Base-by-base conservation (phyloP, 2,888 invertebrate species). In the Parnassius mnemosyne region DNA sequence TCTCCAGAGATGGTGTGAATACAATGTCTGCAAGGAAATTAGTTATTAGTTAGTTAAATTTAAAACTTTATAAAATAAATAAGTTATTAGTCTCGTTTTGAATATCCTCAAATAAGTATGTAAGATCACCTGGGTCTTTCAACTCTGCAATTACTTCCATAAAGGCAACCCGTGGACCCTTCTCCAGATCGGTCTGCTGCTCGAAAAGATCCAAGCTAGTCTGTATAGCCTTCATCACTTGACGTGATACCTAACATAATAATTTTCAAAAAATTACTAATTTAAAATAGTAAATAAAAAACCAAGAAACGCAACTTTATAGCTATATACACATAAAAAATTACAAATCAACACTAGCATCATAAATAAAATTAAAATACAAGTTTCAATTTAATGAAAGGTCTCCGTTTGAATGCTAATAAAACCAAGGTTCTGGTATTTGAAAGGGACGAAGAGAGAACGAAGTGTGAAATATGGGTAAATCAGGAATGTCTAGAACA, bases 61-160 rank as follows among this genome's bases (percentile, higher is more conserved):
- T 2, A 42, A 42, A 12, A 43, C 1, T 47, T 34, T 5, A 11
- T 47, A 16, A 9, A 25, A 16, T 13, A 34, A 9, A 16, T 34
- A 7, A 34, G 7, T 34, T 34, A 34, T 34, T 34, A 34, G 34
- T 34, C 34, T 34, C 7, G 5, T 34, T 5, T 34, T 34, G 34
- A 34, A 34, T 34, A 34, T 34, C 34, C 5, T 34, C 34, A 34
- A 34, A 34, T 34, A 7, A 34, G 7, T 34, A 34, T 34, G 34
- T 7, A 34, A 13, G 9, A 13, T 49, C 1, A 92, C 95, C 92
- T 43, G 95, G 95, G 68, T 95, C 94, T 68, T 93, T 93, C 3
- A 97, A 88, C 74, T 95, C 95, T 71, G 97, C 93, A 55, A 93
- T 83, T 2, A 97, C 93, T 85, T 96, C 95, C 83, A 97, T 94